These are phyloP conservation scores for Gadus macrocephalus DNA, from an alignment of 2,113 vertebrate species.

Conservation along the genomic window DNA sequence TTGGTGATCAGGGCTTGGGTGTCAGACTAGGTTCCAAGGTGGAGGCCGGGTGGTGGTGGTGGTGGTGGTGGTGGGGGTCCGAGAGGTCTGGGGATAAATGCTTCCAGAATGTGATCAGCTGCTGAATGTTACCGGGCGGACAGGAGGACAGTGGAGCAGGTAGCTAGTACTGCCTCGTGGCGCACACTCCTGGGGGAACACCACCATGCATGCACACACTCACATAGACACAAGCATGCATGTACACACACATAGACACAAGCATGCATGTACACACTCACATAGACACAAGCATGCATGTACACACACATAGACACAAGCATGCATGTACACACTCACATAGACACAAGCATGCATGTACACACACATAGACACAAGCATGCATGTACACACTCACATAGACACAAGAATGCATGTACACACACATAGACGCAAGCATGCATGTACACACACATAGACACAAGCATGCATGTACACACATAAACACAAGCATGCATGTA, in stretches of 20 bases:
- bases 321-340: too few relatives aligned
- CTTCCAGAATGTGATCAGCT: conserved; percentile 32
- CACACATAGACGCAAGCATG: too few relatives aligned
- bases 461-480: too few relatives aligned
- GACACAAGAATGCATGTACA: too few relatives aligned
- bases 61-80: conserved; percentile 46
- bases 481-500: neutral
- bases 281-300: too few relatives aligned
- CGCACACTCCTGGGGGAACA: neutral
- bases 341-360: too few relatives aligned
- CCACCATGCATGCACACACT: neutral
- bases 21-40: conserved; percentile 12
- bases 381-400: too few relatives aligned
- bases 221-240: conserved; percentile 4
- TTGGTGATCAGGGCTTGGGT: conserved; percentile 63
- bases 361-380: too few relatives aligned
- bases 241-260: neutral
- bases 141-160: neutral
- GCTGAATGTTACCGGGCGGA: conserved; percentile 36
- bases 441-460: too few relatives aligned
- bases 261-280: too few relatives aligned
- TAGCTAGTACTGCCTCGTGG: too few relatives aligned
- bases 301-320: conserved; percentile 2
- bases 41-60: conserved; percentile 22
- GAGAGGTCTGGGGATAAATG: conserved; percentile 31